phyloP scores from a whole-genome alignment of 2,888 invertebrate species.

The Ypsolopha scabrella region DNA sequence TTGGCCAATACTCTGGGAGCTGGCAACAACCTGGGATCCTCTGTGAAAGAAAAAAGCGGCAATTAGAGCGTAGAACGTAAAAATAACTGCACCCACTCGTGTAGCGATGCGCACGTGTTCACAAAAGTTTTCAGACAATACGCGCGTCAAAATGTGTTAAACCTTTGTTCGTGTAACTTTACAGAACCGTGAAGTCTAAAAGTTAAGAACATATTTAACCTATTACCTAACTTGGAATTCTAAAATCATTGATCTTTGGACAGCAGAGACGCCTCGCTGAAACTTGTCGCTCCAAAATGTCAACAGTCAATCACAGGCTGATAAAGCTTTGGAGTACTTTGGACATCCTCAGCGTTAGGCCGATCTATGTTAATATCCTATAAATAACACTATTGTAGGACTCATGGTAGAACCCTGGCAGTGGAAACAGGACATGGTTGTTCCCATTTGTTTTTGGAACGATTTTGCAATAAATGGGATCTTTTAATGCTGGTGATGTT shows the following conservation, averaged over 20 bases:
- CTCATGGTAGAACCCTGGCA: neutral
- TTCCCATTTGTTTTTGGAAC: neutral
- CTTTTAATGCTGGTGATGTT: neutral
- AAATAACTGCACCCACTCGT: constrained; percentile 29
- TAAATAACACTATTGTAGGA: constrained; percentile 18
- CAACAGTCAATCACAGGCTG: constrained; percentile 51
- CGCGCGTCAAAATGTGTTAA: neutral
- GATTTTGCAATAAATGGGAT: neutral
- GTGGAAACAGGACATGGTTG: neutral
- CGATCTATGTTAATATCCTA: constrained; percentile 41
- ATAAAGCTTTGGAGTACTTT: constrained; percentile 13
- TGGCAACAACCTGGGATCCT: constrained; percentile 17
- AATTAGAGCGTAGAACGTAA: constrained; percentile 37
- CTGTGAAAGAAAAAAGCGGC: constrained; percentile 25
- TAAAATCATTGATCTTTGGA: neutral
- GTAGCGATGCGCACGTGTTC: neutral
- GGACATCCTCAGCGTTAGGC: constrained; percentile 16
- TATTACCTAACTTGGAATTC: neutral
- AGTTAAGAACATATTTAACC: neutral
- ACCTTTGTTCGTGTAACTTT: neutral
- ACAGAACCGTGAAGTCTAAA: neutral
- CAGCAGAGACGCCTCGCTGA: constrained; percentile 11
- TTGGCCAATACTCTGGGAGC: constrained; percentile 32
- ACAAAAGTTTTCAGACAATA: neutral
- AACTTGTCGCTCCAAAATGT: constrained; percentile 30